A percentile compares a stretch with the other conserved stretches of the same genome.
Evolutionary conservation across 2,113 vertebrate genomes (phyloP).

Genomic region (Globicephala melas): DNA sequence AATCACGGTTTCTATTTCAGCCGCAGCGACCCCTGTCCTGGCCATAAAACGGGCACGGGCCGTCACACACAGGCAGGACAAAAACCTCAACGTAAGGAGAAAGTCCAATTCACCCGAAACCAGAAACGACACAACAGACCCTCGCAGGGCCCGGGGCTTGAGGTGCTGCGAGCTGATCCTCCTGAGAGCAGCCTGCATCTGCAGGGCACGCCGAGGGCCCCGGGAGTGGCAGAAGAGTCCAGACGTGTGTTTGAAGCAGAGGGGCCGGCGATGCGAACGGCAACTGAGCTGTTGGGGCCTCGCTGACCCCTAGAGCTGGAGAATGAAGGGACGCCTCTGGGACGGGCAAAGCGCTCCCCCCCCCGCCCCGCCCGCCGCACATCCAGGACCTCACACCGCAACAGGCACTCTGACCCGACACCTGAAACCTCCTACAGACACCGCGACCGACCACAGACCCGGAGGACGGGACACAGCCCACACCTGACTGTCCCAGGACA

Average conservation of each 20-base stretch:
- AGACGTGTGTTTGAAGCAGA: neutral
- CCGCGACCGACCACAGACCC: rapidly evolving
- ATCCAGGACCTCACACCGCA: neutral
- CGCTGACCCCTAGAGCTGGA: rapidly evolving
- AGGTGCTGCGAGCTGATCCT: rapidly evolving
- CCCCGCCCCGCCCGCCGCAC: no score
- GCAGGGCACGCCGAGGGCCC: neutral
- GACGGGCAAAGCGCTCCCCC: neutral
- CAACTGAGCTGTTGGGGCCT: neutral
- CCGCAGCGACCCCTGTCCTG: rapidly evolving
- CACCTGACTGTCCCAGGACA: neutral
- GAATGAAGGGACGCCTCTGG: rapidly evolving
- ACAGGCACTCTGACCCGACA: rapidly evolving
- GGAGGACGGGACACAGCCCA: rapidly evolving
- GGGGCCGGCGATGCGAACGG: rapidly evolving
- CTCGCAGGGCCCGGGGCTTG: rapidly evolving
- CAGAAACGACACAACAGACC: rapidly evolving
- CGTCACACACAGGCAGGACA: rapidly evolving
- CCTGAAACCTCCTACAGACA: neutral
- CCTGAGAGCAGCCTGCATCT: rapidly evolving
- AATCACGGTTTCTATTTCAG: neutral
- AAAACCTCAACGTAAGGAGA: neutral
- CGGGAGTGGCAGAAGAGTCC: neutral
- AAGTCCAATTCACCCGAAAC: rapidly evolving
- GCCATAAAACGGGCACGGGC: rapidly evolving